Conservation (phyloP, 64 coral and sea anemone species). For the Montipora cactus region DNA sequence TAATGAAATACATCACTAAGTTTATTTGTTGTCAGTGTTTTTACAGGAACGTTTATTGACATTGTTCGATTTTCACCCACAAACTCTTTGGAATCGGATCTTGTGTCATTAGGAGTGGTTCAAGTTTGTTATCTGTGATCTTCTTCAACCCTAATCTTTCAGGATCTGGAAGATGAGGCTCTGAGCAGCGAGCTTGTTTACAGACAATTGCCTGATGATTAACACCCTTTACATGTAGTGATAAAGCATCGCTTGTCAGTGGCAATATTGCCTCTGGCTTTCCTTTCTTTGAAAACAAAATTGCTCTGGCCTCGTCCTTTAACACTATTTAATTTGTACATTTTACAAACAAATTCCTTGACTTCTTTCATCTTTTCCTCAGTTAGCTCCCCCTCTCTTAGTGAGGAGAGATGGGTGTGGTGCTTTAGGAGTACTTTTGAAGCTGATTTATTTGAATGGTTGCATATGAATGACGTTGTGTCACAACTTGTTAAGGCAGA, state of each 20-base stretch:
- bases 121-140: not conserved
- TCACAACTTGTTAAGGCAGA: slow-evolving; percentile 15
- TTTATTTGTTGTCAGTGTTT: not conserved
- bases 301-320: not conserved
- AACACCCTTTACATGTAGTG: not conserved
- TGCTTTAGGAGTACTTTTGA: not conserved
- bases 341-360: not conserved
- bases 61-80: not conserved
- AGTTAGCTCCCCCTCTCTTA: not conserved
- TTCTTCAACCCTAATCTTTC: not conserved
- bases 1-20: no score
- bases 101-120: not conserved
- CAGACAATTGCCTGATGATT: not conserved
- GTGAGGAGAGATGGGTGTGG: not conserved
- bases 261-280: not conserved
- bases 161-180: not conserved
- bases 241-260: not conserved
- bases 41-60: not conserved
- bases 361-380: not conserved
- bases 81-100: not conserved
- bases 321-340: not conserved
- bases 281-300: not conserved
- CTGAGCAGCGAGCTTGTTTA: not conserved
- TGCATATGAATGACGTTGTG: not conserved
- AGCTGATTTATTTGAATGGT: slow-evolving; percentile 10